A percentile compares a stretch with the other conserved stretches of the same genome.
Evolutionary conservation across 2,797 vertebrate species (phyloP).

Genomic region (Dryobates pubescens): DNA sequence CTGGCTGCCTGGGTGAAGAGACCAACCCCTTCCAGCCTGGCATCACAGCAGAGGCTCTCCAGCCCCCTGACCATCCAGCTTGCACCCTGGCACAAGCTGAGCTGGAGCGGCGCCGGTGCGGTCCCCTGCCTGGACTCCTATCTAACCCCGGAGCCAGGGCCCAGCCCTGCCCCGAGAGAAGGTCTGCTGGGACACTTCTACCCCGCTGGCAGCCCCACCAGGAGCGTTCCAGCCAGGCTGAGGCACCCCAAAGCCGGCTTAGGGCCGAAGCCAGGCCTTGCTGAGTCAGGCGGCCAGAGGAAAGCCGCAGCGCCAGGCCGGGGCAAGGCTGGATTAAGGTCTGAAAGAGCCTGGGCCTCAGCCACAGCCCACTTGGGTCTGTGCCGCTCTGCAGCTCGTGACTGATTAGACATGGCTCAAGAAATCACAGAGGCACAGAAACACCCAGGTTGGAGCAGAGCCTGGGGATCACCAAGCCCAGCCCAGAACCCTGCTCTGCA

Average conservation of each 20-base stretch:
- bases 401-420: slow-evolving; percentile 4
- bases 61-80: neutral
- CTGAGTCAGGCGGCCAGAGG: slow-evolving; percentile 2
- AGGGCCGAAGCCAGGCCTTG: neutral
- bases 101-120: neutral
- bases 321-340: slow-evolving; percentile 44
- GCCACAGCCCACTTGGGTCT: neutral
- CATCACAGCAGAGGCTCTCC: too few species aligned
- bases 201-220: neutral
- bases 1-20: too few species aligned
- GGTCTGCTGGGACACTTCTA: neutral
- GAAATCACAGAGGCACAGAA: neutral
- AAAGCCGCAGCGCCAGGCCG: neutral
- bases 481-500: too few species aligned
- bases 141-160: rapidly evolving
- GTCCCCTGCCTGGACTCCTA: neutral
- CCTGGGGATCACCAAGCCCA: too few species aligned
- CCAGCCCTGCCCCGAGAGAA: neutral
- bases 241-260: slow-evolving; percentile 9
- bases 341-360: neutral
- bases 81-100: rapidly evolving
- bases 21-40: too few species aligned
- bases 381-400: neutral
- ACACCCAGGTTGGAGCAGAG: too few species aligned
- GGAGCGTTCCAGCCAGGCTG: rapidly evolving